Evolutionary conservation across 2,888 invertebrate genomes (phyloP), one percentile per base, ranked within the genome.

Genomic region (Drosophila phalerata): DNA sequence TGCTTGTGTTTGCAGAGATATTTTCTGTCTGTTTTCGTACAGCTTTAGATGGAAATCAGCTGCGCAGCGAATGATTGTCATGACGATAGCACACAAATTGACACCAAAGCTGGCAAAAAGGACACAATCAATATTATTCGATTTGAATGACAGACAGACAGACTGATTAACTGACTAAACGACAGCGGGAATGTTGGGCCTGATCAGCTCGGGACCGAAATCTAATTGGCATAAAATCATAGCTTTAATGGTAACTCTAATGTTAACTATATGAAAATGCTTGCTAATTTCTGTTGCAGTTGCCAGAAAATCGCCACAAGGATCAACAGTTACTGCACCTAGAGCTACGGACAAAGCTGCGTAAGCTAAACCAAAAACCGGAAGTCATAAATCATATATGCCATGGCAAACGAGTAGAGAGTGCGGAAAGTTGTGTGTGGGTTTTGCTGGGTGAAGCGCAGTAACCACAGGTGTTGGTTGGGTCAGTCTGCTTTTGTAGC

Each of bases 341-440:
- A 10, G 30, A 19, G 51, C 52, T 51, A 40, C 57, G n/a, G 19
- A 19, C 19, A 19, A 34, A 19, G 19, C 38, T 25, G 55, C 55
- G 51, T 70, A 40, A 32, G 69, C 62, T 70, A 57, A 65, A 42
- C 70, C 75, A 53, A 75, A 80, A 79, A 76, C 83, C 89, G 88
- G 88, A 88, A 88, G 79, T 90, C 85, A 89, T 89, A 89, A 89
- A 89, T 89, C 90, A 89, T 90, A 80, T 75, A 76, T 85, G 77
- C 61, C 53, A 69, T 72, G 65, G 40, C 60, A 5, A 25, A 37
- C 49, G 25, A 66, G 65, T 42, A 10, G 25, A 25, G 25, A 19
- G 32, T 58, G 43, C 34, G 37, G 30, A 30, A 30, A 30, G 30
- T 30, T 52, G 28, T 19, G 22, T 42, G 38, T 63, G 40, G 38